Evolutionary conservation across 2,113 vertebrate genomes (phyloP), one percentile per base, ranked within the genome.

Genomic region (Pavo muticus): DNA sequence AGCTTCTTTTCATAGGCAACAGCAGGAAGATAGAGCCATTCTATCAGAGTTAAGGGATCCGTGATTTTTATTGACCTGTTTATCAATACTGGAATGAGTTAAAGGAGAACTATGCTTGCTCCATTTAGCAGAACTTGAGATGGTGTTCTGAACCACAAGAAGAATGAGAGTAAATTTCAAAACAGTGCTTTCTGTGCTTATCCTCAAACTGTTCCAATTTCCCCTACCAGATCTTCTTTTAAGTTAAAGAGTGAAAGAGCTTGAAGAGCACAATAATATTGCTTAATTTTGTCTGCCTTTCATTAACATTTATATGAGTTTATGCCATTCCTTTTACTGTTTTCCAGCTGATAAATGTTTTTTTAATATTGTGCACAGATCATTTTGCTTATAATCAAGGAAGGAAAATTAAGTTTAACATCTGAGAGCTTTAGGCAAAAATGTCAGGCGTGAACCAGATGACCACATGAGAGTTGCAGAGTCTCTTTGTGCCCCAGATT

Each of bases 301-400:
- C 71, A 91, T 96, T 95, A 94, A 80, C 82, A 78, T 91, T 93
- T 74, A 48, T 82, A 50, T 45, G 75, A 82, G 75, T 79, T 85
- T 89, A 57, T 96, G 84, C 89, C 42, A 87, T 30, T 84, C 48
- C 59, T 93, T 94, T 78, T 80, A 59, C 70, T n/a, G 52, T 84
- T 95, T 93, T 72, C 88, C 91, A 87, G 83, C 88, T 91, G 79
- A 67, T 96, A 88, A 92, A 94, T 93, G 90, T 93, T 71, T 82
- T 94, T 97, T 91, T 79, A 84, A 84, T 91, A 94, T 87, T 81
- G 68, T 4, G 24, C 73, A 42, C 84, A 91, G 74, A 92, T 88
- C 60, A 93, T 75, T 90, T 93, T 32, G 84, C 90, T 97, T 96
- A 81, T 86, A 97, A 96, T 87, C 76, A 94, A 94, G 75, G 68